Percentiles rank a stretch among this genome's conserved stretches.
These are phyloP conservation scores for Dasyurus viverrinus DNA, from an alignment of 2,113 vertebrate species.

Conservation along the genomic window DNA sequence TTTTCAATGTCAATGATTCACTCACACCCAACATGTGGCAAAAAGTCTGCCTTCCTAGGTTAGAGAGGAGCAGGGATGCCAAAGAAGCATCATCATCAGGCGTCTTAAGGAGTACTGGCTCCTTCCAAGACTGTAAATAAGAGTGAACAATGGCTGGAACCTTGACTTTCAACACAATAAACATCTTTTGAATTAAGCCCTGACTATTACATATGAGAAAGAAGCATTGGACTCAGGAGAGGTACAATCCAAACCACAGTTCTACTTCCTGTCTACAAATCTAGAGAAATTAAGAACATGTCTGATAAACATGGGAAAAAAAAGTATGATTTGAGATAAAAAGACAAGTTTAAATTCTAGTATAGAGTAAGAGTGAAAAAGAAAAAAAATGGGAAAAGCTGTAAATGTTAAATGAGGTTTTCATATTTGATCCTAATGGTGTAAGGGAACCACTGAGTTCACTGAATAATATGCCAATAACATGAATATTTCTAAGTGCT, in stretches of 20 bases:
- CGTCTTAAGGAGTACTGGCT: constrained; percentile 42
- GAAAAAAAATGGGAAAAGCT: not conserved
- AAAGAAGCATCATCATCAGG: not conserved
- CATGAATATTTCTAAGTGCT: not conserved
- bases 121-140: constrained; percentile 39
- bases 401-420: not conserved
- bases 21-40: not conserved
- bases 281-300: not conserved
- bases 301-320: not conserved
- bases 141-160: constrained; percentile 36
- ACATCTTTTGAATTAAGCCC: not conserved
- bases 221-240: constrained; percentile 19
- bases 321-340: not conserved
- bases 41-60: not conserved
- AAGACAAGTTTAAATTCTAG: not conserved
- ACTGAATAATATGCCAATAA: not conserved
- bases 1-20: not conserved
- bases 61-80: constrained; percentile 7
- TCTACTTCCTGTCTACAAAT: not conserved
- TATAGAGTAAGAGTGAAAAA: not conserved
- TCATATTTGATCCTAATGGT: not conserved
- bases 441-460: not conserved
- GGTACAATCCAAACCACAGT: not conserved
- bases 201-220: not conserved
- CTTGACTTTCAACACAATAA: constrained; percentile 12